Evolutionary conservation across 2,797 vertebrate genomes (phyloP), one percentile per base, ranked within the genome.

Genomic region (Enteromius anoplus): DNA sequence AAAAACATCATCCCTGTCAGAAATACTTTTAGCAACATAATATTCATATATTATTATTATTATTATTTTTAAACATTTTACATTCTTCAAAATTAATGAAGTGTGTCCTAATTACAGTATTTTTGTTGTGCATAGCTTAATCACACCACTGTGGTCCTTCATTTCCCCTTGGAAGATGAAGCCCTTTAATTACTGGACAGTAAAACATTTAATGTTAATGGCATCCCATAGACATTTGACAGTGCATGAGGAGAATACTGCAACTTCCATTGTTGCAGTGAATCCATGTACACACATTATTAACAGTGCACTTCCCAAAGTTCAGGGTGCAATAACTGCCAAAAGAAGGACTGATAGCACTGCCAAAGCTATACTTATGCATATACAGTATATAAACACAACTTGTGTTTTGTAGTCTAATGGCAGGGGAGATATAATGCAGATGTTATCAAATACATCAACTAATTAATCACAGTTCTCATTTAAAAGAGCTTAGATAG

Each of bases 151-250:
- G 17, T 71, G 37, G 55, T 23, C 42, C 69, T 51, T 66, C 15
- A 82, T 82, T 82, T 82, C 60, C 75, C 29, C 21, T 65, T 37
- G 40, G 37, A 81, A 51, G 29, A 73, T 65, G 29, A 64, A 81
- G 69, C 21, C 14, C n/a, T 51, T 72, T 34, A 51, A 81, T 32
- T 15, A 49, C 19, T 23, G 21, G 42, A 81, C 29, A 45, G 62
- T 34, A 62, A 62, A 80, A 71, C 78, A 40, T 69, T 73, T 21
- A 69, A 71, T 47, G 53, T 71, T 71, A 68, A 75, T 60, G 77
- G 40, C 66, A 71, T 68, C 47, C 58, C 55, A 70, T 14, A 81
- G 40, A 81, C 69, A 80, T 34, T 34, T 66, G 45, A 37, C 14
- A 79, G 2, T 60, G 68, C 79, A 47, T 21, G 8, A 42, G 49